phyloP scores from a whole-genome alignment of 2,888 invertebrate genomes.

The Deladenus siricidicola region DNA sequence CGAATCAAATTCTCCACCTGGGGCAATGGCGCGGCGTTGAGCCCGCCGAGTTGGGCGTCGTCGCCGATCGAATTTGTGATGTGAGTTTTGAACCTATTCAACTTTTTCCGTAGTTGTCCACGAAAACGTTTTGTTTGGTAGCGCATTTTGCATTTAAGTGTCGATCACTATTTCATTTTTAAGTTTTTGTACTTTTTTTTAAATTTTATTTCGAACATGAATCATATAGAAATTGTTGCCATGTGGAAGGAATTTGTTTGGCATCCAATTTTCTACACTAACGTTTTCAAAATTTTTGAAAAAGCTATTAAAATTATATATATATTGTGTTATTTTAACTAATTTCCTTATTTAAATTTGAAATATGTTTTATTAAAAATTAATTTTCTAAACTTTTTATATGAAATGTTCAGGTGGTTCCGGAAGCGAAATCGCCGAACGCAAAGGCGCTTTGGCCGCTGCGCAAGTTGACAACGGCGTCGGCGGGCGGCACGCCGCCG shows the following conservation, averaged over 20 bases:
- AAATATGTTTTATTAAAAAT: background rate
- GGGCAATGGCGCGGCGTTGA: slow-evolving; percentile 45
- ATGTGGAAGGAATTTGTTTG: no score
- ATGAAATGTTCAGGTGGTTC: background rate
- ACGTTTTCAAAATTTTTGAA: no score
- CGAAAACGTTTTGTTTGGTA: no score
- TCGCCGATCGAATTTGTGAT: slow-evolving; percentile 46
- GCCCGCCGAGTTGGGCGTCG: slow-evolving; percentile 37
- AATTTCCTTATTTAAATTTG: background rate
- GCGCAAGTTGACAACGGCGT: slow-evolving; percentile 8
- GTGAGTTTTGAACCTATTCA: slow-evolving; percentile 16
- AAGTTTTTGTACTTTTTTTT: no score
- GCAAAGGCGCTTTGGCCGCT: slow-evolving; percentile 21
- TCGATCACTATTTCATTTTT: no score
- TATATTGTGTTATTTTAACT: no score
- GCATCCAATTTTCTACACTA: no score
- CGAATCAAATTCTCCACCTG: slow-evolving; percentile 32
- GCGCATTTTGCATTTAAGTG: no score
- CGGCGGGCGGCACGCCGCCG: background rate
- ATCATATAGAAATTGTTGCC: no score
- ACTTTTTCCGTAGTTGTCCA: no score
- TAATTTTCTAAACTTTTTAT: background rate
- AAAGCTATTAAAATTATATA: no score
- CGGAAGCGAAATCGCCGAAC: background rate
- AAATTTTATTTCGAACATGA: no score